Conservation (phyloP, 1,140 invertebrate species). For the Hyphantria cunea region DNA sequence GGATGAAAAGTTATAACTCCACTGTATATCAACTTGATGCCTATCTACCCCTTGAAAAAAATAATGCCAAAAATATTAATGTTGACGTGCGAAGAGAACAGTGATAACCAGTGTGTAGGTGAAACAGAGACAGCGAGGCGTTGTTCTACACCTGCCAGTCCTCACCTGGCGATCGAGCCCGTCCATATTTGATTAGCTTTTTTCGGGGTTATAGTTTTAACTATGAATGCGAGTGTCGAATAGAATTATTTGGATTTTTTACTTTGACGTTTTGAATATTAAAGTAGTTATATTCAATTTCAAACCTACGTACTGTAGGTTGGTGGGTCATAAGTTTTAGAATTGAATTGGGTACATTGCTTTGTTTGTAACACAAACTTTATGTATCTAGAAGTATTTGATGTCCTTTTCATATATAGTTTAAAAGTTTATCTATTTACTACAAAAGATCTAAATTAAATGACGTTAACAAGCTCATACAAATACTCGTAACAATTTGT, state of each 20-base stretch:
- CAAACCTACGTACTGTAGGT: no score
- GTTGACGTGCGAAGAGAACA: constrained; percentile 47
- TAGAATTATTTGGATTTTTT: constrained; percentile 42
- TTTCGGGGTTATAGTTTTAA: constrained; percentile 65
- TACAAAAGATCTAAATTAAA: no score
- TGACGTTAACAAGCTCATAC: no score
- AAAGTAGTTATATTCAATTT: constrained; percentile 7
- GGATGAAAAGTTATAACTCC: constrained; percentile 66
- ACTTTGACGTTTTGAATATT: constrained; percentile 20
- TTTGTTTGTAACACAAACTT: no score
- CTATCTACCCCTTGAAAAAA: constrained; percentile 63
- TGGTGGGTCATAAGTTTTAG: no score
- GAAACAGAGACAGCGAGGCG: constrained; percentile 52
- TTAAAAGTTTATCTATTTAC: no score
- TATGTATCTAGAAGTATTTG: no score
- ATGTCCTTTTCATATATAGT: no score
- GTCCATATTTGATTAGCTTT: constrained; percentile 77
- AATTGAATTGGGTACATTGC: not conserved
- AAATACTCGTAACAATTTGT: no score
- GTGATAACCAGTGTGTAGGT: constrained; percentile 34
- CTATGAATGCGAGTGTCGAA: constrained; percentile 53
- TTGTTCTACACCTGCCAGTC: constrained; percentile 68
- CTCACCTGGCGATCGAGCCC: constrained; percentile 65
- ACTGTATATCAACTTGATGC: constrained; percentile 58
- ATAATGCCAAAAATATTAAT: constrained; percentile 64